Base-by-base conservation (phyloP, 2,888 invertebrate species). In the Pristionchus exspectatus region DNA sequence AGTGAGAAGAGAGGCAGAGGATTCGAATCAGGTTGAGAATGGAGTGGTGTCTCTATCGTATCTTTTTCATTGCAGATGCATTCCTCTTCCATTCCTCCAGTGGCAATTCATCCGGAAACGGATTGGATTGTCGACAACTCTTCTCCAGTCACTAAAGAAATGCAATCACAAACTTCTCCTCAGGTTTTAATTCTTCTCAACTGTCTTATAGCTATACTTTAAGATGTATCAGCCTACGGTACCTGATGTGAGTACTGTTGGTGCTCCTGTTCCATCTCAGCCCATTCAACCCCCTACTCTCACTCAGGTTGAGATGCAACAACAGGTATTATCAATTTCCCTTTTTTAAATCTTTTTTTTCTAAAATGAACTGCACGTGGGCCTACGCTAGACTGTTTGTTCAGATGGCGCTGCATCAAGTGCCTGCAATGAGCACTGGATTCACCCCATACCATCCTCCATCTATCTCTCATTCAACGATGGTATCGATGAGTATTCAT, bases 1-100 rank as follows among this genome's bases (percentile, higher is more conserved):
- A 66, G 66, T 66, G 27, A 66, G 27, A 66, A 27, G 66, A 77
- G 77, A 77, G 14, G 74, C 74, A 33, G 77, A 77, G 38, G 77
- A 33, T 24, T 5, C 30, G 38, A 77, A 38, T 27, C 38, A 77
- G 44, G 77, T 77, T 4, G 77, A 24, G 77, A 72, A 27, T 4
- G 2, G 66, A 24, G 66, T 2, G 66, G 24, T 24, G 24, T 24
- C 24, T n/a, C 21, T 10, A n/a, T n/a, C n/a, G 12, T 27, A 66
- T 12, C 24, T 24, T 4, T n/a, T 9, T 66, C n/a, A n/a, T 66
- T 66, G 66, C 27, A 66, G 66, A 24, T n/a, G 66, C 27, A 66
- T 27, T 12, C 24, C 44, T 50, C 44, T 21, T 27, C 66, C 66
- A 66, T 66, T 66, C 66, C 66, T 59, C 59, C n/a, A 24, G 24